phyloP scores from a whole-genome alignment of 2,113 vertebrate species.

The Phainopepla nitens region DNA sequence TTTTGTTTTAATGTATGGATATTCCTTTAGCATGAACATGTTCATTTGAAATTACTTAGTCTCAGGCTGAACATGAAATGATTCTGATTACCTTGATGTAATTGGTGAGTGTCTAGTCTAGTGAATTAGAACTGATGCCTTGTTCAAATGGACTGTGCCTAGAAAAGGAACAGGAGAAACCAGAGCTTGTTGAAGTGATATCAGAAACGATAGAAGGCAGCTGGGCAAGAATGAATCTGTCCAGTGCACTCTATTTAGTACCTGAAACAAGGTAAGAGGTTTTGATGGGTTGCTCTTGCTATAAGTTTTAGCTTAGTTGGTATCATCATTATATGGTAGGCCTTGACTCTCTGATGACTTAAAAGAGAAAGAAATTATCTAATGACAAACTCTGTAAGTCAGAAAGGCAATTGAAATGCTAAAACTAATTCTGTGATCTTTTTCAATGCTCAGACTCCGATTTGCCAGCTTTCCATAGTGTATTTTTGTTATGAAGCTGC shows the following conservation, averaged over 20 bases:
- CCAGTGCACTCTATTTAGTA: background rate
- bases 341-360: background rate
- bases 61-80: background rate
- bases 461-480: background rate
- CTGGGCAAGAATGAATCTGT: background rate
- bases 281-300: background rate
- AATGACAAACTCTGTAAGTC: background rate
- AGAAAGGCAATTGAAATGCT: conserved; percentile 7
- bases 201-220: background rate
- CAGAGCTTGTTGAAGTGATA: background rate
- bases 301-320: background rate
- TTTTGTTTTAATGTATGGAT: background rate
- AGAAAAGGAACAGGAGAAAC: background rate
- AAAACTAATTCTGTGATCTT: background rate
- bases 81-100: background rate
- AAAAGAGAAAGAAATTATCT: background rate
- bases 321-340: background rate
- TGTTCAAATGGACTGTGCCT: background rate
- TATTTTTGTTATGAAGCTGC: background rate
- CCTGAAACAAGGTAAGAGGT: background rate
- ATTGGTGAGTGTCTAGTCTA: background rate
- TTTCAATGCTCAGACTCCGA: rapidly evolving
- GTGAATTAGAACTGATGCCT: background rate
- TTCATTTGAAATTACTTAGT: background rate
- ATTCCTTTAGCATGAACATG: background rate